Evolutionary conservation across 2,888 invertebrate genomes (phyloP).

Genomic region (Zootermopsis nevadensis): DNA sequence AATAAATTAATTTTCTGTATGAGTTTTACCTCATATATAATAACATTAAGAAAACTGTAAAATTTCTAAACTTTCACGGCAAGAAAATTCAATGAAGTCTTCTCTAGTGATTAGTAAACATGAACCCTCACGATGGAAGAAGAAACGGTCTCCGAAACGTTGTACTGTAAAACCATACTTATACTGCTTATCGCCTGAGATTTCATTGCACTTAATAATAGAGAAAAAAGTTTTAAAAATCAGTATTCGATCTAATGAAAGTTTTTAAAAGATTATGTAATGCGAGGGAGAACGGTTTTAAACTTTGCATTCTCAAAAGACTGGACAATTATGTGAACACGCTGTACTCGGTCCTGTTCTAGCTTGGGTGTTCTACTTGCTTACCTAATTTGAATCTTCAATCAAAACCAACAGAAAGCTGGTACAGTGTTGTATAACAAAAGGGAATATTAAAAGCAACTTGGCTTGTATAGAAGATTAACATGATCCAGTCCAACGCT

Average conservation of each 20-base stretch:
- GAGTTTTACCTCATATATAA: no score
- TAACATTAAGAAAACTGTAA: no score
- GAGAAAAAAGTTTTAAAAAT: no score
- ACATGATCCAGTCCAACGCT: not conserved
- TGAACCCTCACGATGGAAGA: no score
- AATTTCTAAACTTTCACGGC: no score
- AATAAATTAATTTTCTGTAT: no score
- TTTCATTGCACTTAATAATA: no score
- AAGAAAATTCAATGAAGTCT: no score
- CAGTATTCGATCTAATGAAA: not conserved
- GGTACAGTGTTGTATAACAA: not conserved
- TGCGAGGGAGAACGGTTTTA: not conserved
- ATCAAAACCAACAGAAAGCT: not conserved
- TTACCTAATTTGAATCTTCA: not conserved
- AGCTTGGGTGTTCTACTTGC: not conserved
- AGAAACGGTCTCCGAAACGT: no score
- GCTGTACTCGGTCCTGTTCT: not conserved
- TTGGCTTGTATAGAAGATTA: not conserved
- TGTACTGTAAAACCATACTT: not conserved
- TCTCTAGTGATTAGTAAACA: no score
- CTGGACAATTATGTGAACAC: not conserved
- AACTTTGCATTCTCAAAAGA: not conserved
- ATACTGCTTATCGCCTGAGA: not conserved
- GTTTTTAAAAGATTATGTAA: not conserved
- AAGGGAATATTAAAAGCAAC: not conserved